A percentile compares a stretch with the other conserved stretches of the same genome.
Evolutionary conservation across 2,113 vertebrate genomes (phyloP).

Genomic region (Rhinogobius similis): DNA sequence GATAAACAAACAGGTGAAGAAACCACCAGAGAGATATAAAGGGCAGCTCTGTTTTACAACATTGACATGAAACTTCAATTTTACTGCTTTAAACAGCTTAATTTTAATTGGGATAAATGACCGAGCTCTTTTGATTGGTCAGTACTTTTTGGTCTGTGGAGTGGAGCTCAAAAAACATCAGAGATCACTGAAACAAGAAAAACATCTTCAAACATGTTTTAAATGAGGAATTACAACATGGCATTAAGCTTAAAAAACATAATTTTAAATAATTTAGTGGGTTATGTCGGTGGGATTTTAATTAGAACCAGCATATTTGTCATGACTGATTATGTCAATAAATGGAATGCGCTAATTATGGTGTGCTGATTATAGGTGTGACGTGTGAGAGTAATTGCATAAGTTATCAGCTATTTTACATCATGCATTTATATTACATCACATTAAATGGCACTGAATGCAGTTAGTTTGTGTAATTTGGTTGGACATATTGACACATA

Average conservation of each 20-base stretch:
- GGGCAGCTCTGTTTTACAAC: too few species aligned
- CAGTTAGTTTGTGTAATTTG: not conserved
- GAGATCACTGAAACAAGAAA: not conserved
- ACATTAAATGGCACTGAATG: not conserved
- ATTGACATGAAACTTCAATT: too few species aligned
- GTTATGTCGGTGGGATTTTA: not conserved
- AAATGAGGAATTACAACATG: not conserved
- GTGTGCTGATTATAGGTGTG: not conserved
- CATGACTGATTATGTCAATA: not conserved
- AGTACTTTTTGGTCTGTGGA: too few species aligned
- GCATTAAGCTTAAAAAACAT: not conserved
- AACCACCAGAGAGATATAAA: too few species aligned
- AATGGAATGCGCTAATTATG: not conserved
- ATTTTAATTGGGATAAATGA: too few species aligned
- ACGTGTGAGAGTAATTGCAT: not conserved
- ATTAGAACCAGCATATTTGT: not conserved
- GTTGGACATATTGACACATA: not conserved
- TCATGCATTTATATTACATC: not conserved
- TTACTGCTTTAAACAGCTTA: too few species aligned
- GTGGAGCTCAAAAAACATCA: too few species aligned
- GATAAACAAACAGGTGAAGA: too few species aligned
- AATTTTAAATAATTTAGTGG: not conserved
- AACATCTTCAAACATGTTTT: not conserved
- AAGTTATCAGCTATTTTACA: not conserved
- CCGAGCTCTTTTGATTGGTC: too few species aligned